Evolutionary conservation across 2,113 vertebrate species (phyloP), one percentile per base, ranked within the genome.

Genomic region (Paradoxurus hermaphroditus): DNA sequence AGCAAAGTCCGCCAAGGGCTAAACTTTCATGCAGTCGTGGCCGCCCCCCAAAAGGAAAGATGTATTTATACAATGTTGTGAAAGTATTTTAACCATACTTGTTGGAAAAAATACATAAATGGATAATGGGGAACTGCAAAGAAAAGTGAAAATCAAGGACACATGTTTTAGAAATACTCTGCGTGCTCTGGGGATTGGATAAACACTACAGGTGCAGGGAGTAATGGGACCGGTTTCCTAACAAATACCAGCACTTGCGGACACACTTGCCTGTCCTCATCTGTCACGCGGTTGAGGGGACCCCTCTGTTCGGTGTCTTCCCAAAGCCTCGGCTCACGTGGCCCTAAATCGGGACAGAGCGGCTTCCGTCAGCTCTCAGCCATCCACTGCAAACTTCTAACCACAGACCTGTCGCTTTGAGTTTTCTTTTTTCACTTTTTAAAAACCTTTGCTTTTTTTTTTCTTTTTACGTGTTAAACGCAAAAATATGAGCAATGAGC

Each of bases 21-120:
- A 92, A 85, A 86, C 34, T 90, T 53, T n/a, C 68, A 23, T 36
- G 31, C 1, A 83, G 46, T n/a, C 23, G 41, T 19, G 49, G 31
- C 16, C n/a, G 68, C 72, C 16, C 36, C 75, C 29, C 41, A 1
- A 36, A 86, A 62, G 36, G n/a, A 78, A 81, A 25, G 49, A 11
- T 51, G 25, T 73, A 68, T 86, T 39, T 94, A 51, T 75, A 73
- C 7, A 67, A 39, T 67, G 39, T 8, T 53, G 49, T 83, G 39
- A 78, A 96, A 88, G 31, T 84, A 56, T 73, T 49, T 65, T 63
- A 94, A 59, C 25, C 2, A n/a, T 46, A 68, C 5, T 11, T 95
- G 36, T 86, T 63, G 90, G 62, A 95, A 85, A 89, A 93, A 86
- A 62, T 49, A 96, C 94, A 73, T 49, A 87, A 86, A 79, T 75